Base-by-base conservation (phyloP, 2,113 vertebrate genomes). In the Balaenoptera acutorostrata region DNA sequence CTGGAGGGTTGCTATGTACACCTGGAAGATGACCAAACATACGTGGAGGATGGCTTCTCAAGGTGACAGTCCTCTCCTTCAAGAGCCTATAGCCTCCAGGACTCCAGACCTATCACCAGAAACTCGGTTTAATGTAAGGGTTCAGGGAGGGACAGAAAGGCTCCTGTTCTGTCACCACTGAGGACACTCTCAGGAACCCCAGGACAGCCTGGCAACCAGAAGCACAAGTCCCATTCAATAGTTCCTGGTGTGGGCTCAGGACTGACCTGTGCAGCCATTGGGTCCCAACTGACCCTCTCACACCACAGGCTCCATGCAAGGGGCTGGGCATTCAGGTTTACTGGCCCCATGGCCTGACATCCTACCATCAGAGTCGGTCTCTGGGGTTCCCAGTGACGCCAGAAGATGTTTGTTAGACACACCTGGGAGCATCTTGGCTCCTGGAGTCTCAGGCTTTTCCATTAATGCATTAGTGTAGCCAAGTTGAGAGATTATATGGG, bases 351-450 rank as follows among this genome's bases (percentile, higher is more conserved):
- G 75, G 80, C 69, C 77, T 78, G 72, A 83, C 52, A 52, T 55
- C 85, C 92, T 46, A 41, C 72, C 36, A 27, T 64, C 44, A 71
- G 57, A 84, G 52, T 52, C 33, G 8, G 44, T 91, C 96, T 86
- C 96, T 33, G 49, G 93, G 93, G 85, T 72, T 61, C 81, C 66
- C 82, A 44, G 61, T 36, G 96, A 96, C 25, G 44, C 92, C 57
- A 18, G 15, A 36, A 64, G 77, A 91, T 87, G 92, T 86, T 87
- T 69, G 10, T 69, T 29, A 97, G 92, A 96, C 63, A 84, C 95
- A 98, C 95, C 95, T 96, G 96, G 96, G 97, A 96, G 71, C 69
- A 9, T 2, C 0, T 15, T 10, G 93, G 93, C 90, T 97, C 93
- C 93, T 9, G 10, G 77, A 91, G 93, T 80, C 68, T 90, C 59